Percentiles rank a stretch among this genome's conserved stretches.
phyloP scores from a whole-genome alignment of 2,888 invertebrate species.

The Melinaea marsaeus region DNA sequence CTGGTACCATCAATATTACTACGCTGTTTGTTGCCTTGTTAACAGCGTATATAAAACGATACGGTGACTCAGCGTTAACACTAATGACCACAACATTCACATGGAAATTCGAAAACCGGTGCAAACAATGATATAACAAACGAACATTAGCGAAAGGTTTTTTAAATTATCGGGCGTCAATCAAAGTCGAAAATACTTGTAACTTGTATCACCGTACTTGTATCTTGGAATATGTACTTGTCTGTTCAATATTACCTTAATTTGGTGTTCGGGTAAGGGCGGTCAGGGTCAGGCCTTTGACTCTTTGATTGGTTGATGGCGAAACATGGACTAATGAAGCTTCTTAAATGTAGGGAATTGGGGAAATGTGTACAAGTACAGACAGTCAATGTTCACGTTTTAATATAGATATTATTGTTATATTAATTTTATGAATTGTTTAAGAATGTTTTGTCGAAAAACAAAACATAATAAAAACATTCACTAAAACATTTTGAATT shows the following conservation, averaged over 20 bases:
- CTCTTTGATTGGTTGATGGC: constrained; percentile 37
- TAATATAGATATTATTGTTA: no score
- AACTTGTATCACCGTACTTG: constrained; percentile 34
- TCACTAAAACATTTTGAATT: no score
- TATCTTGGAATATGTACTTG: constrained; percentile 23
- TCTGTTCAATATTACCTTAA: constrained; percentile 54
- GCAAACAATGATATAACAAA: constrained; percentile 61
- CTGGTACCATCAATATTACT: constrained; percentile 26
- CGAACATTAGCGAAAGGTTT: constrained; percentile 52
- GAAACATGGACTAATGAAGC: constrained; percentile 36
- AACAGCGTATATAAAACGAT: constrained; percentile 41
- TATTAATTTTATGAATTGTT: no score
- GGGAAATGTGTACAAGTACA: not conserved
- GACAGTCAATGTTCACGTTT: no score
- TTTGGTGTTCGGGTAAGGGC: constrained; percentile 50
- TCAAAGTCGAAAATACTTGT: constrained; percentile 54
- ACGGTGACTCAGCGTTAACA: constrained; percentile 43
- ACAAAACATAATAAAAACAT: no score
- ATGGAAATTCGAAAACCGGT: constrained; percentile 41
- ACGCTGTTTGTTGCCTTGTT: constrained; percentile 41
- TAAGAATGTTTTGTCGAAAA: no score
- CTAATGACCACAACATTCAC: constrained; percentile 36
- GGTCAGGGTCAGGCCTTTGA: constrained; percentile 47
- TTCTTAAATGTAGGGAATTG: constrained; percentile 24
- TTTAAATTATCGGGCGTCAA: constrained; percentile 60